Evolutionary conservation across 2,888 invertebrate genomes (phyloP), one percentile per base, ranked within the genome.

Genomic region (Hirtodrosophila confusa): DNA sequence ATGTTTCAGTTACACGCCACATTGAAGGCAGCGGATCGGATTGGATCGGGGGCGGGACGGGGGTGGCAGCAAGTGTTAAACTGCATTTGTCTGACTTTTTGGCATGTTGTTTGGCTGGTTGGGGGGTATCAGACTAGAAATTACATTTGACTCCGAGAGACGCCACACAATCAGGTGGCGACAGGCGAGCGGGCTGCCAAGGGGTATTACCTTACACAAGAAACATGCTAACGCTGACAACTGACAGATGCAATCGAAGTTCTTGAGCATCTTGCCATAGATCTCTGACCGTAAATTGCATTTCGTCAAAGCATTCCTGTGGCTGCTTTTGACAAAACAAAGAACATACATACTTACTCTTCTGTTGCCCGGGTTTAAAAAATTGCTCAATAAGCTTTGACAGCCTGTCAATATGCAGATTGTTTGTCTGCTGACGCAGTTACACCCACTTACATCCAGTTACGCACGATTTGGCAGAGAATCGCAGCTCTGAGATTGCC

Each of bases 351-450:
- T 41, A 3, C 31, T 37, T 49, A 7, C 23, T 8, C 41, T 31
- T 31, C 0, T 35, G 10, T 43, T 55, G 37, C 11, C 50, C 29
- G 4, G 4, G 23, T 17, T 53, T 39, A 58, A 85, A 73, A 70
- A 69, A 78, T 78, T 65, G 78, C 71, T 50, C 60, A 70, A 68
- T 72, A 60, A 68, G 78, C 87, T 74, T 74, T 86, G 89, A 87
- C 84, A 89, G 78, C 33, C 84, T 88, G 86, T 89, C 86, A 89
- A 88, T 87, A 80, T 82, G 86, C 70, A 82, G 83, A 82, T 82
- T 82, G 86, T 80, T 80, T 68, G 70, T 60, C 62, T 55, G 54
- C 49, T 67, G 71, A 55, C 58, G 76, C 69, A 84, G 65, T 76
- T 71, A 74, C 47, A 69, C 40, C 49, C 69, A 84, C 63, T 75